These are phyloP conservation scores for Lasioglossum malachurum DNA, from an alignment of 2,888 invertebrate genomes.

Conservation along the genomic window DNA sequence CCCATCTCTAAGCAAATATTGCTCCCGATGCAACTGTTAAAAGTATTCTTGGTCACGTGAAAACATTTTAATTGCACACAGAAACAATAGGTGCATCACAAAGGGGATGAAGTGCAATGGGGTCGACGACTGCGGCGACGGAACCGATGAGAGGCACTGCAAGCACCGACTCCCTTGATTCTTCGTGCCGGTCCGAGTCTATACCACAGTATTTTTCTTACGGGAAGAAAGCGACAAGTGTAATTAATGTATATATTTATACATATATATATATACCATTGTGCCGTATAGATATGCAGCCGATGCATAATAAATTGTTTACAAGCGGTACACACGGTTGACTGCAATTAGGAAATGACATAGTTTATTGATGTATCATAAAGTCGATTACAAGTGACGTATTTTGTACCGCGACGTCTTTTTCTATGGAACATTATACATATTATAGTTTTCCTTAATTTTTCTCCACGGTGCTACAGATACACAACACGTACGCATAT, in stretches of 20 bases:
- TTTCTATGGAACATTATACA: not conserved
- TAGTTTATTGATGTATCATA: conserved; percentile 39
- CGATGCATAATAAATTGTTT: conserved; percentile 50
- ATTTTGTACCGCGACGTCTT: not conserved
- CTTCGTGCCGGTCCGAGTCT: not conserved
- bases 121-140: conserved; percentile 88
- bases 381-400: conserved; percentile 35
- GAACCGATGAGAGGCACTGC: conserved; percentile 88
- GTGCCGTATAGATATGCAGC: conserved; percentile 56
- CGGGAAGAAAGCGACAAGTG: conserved; percentile 43
- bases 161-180: conserved; percentile 73
- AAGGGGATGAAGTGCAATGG: conserved; percentile 88
- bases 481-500: conserved; percentile 6
- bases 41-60: not conserved
- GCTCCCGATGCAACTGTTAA: not conserved
- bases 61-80: conserved; percentile 67
- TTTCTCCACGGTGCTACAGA: not conserved
- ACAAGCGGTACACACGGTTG: conserved; percentile 13
- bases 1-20: not conserved
- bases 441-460: not conserved
- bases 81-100: conserved; percentile 88
- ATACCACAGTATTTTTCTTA: conserved; percentile 60
- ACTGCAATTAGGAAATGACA: conserved; percentile 39
- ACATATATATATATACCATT: conserved; percentile 50
- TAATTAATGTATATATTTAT: conserved; percentile 60